Evolutionary conservation across 2,797 vertebrate genomes (phyloP), one percentile per base, ranked within the genome.

Genomic region (Sebastiscus tertius): DNA sequence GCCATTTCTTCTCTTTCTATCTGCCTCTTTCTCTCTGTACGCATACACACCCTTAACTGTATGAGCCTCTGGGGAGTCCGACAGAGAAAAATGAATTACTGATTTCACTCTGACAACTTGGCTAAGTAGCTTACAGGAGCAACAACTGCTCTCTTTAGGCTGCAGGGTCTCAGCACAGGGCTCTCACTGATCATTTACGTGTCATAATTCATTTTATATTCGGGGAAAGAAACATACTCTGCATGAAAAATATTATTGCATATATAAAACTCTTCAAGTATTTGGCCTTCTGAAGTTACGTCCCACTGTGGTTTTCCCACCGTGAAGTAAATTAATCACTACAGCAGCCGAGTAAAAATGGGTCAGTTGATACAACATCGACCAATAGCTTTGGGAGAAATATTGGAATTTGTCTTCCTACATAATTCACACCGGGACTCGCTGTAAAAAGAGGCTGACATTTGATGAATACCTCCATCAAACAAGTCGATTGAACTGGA

Each of bases 321-420:
- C 86, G 81, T 80, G 85, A 85, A 78, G 79, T 68, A 27, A 77
- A 84, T 87, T 34, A 80, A 83, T 89, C 79, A 58, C 59, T 6
- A 12, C 36, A 20, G 73, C 67, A 42, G 66, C 59, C 29, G 33
- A 42, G 36, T 67, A 42, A 81, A 90, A 88, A 77, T 75, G 64
- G 81, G 79, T 88, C 86, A 77, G 62, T 56, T 80, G 81, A 87
- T 81, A 71, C 60, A 64, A 56, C 61, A 84, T 79, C 29, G 56
- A 85, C 56, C 52, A 14, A n/a, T 10, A 58, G 79, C 77, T 86
- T 73, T 60, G 62, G 55, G 75, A 79, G 75, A 81, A 74, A 64
- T 85, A 86, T 74, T 80, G 64, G 64, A 67, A 64, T 83, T 70
- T 71, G 63, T 78, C 46, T 59, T 55, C 64, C 64, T 80, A 10